Percentiles rank a stretch among this genome's conserved stretches.
These are phyloP conservation scores for Drosophila lacicola DNA, from an alignment of 2,888 invertebrate species.

Conservation along the genomic window DNA sequence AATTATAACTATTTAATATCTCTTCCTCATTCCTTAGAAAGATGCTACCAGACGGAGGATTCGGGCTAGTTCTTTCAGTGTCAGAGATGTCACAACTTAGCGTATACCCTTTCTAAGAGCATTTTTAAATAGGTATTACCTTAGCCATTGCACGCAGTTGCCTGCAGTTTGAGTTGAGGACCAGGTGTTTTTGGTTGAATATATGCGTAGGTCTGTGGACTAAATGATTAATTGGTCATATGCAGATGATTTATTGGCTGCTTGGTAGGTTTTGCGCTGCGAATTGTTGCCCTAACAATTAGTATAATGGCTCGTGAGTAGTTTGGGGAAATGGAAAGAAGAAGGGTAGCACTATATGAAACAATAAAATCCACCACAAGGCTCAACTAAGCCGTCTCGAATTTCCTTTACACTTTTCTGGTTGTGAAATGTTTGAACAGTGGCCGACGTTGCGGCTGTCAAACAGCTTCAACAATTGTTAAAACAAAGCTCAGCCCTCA, in stretches of 20 bases:
- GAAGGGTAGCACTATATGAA: not conserved
- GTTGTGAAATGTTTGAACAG: constrained; percentile 81
- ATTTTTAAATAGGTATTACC: constrained; percentile 7
- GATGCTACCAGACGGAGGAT: too few relatives aligned
- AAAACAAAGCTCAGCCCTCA: constrained; percentile 50
- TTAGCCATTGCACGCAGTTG: constrained; percentile 9
- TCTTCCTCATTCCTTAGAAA: too few relatives aligned
- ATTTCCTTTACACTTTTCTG: constrained; percentile 47
- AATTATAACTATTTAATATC: too few relatives aligned
- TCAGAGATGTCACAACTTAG: too few relatives aligned
- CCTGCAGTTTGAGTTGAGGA: constrained; percentile 9
- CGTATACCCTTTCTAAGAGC: too few relatives aligned
- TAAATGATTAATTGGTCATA: constrained; percentile 67
- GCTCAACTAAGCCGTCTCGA: constrained; percentile 6
- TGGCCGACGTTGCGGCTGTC: constrained; percentile 57
- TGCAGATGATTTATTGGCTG: constrained; percentile 67
- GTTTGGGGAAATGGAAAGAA: not conserved
- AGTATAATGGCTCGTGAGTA: constrained; percentile 55
- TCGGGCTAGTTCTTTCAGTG: too few relatives aligned
- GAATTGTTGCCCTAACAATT: constrained; percentile 46
- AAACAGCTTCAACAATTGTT: constrained; percentile 58
- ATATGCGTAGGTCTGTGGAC: constrained; percentile 18
- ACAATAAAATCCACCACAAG: constrained; percentile 10
- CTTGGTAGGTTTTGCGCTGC: constrained; percentile 1
- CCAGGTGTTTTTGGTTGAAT: constrained; percentile 61